A percentile compares a stretch with the other conserved stretches of the same genome.
Conservation (phyloP, 2,113 vertebrate species). For the Pithys albifrons region DNA sequence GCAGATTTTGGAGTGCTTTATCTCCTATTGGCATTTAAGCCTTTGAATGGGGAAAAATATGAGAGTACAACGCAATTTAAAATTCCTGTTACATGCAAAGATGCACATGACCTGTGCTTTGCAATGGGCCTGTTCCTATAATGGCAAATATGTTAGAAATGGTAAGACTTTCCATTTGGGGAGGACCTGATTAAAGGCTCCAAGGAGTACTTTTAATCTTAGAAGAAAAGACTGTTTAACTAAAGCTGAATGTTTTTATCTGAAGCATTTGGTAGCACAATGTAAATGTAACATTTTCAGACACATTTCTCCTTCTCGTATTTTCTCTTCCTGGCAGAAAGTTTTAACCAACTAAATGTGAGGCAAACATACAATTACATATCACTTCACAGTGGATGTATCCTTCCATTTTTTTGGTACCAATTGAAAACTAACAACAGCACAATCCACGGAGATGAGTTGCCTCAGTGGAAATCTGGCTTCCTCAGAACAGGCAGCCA, state of each 20-base stretch:
- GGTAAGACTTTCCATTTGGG: neutral
- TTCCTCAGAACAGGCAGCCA: neutral
- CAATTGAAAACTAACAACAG: neutral
- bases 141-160: neutral
- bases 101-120: slow-evolving; percentile 40
- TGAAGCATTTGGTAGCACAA: neutral
- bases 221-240: neutral
- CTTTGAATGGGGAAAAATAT: slow-evolving; percentile 32
- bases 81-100: slow-evolving; percentile 57
- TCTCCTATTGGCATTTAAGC: slow-evolving; percentile 47
- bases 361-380: neutral
- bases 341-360: neutral
- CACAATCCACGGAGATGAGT: neutral
- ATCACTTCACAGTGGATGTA: neutral
- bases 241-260: slow-evolving; percentile 43
- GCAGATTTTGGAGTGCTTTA: neutral
- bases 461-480: neutral
- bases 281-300: neutral
- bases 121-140: slow-evolving; percentile 19
- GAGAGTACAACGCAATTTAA: slow-evolving; percentile 42
- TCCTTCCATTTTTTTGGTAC: neutral
- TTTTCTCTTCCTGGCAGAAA: neutral
- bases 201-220: neutral
- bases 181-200: slow-evolving; percentile 35
- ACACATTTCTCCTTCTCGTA: neutral